Conservation (phyloP, 2,797 vertebrate species). For the Lemur catta region DNA sequence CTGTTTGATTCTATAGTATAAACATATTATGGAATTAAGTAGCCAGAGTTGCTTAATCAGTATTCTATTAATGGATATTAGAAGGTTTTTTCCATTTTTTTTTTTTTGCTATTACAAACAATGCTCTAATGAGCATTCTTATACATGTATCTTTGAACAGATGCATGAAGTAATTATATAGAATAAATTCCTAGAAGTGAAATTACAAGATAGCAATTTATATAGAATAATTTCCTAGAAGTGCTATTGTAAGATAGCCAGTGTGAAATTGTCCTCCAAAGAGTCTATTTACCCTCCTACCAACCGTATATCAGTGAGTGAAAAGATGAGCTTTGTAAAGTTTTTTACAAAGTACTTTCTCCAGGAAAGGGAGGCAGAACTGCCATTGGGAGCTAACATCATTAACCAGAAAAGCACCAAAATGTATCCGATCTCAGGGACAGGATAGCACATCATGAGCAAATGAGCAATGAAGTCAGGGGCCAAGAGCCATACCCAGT, state of each 20-base stretch:
- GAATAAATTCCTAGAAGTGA: neutral
- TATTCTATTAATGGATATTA: neutral
- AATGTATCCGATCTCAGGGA: neutral
- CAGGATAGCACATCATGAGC: neutral
- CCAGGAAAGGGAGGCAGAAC: neutral
- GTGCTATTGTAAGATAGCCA: neutral
- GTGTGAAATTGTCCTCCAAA: neutral
- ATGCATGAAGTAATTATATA: neutral
- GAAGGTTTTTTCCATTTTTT: neutral
- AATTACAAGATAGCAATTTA: neutral
- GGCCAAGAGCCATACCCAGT: neutral
- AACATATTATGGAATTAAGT: neutral
- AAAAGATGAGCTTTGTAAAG: neutral
- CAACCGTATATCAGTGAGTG: neutral
- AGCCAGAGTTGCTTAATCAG: neutral
- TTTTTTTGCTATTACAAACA: neutral
- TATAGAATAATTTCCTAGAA: too few species aligned
- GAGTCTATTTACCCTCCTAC: neutral
- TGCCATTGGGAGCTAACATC: neutral
- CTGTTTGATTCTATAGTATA: neutral
- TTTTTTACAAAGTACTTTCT: constrained; percentile 26
- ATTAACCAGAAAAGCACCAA: neutral
- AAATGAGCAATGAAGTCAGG: neutral
- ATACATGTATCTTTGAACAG: neutral
- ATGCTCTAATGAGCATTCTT: neutral